These are phyloP conservation scores for Polietes domitor DNA, from an alignment of 2,888 invertebrate genomes.

Conservation along the genomic window DNA sequence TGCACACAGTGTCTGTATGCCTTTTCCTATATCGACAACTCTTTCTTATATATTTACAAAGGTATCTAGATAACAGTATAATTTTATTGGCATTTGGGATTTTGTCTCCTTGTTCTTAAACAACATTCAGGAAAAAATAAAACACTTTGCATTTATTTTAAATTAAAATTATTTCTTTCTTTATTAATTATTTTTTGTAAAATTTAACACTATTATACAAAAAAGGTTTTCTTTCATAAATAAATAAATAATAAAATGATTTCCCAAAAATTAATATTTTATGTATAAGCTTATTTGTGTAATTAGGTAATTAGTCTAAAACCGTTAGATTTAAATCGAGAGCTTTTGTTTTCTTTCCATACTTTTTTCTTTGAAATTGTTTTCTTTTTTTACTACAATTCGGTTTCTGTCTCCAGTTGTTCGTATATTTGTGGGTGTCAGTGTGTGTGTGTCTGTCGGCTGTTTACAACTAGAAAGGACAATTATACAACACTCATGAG, in stretches of 20 bases:
- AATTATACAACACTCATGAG: conserved; percentile 60
- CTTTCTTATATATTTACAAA: no score
- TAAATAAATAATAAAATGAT: conserved; percentile 16
- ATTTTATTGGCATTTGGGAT: no score
- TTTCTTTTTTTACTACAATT: conserved; percentile 25
- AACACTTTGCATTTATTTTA: not conserved
- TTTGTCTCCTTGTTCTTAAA: no score
- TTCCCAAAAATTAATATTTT: conserved; percentile 15
- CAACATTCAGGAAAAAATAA: no score
- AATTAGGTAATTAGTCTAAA: conserved; percentile 55
- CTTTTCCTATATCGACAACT: no score
- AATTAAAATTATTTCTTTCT: conserved; percentile 35
- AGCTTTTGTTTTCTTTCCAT: not conserved
- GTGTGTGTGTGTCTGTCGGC: not conserved
- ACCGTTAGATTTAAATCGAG: conserved; percentile 52
- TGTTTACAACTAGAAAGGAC: conserved; percentile 31
- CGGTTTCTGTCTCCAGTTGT: not conserved
- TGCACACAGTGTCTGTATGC: no score
- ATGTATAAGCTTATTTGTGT: conserved; percentile 34
- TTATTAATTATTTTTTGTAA: conserved; percentile 36
- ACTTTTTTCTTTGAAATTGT: not conserved
- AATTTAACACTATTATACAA: conserved; percentile 50
- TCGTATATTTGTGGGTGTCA: not conserved
- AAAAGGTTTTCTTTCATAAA: conserved; percentile 1
- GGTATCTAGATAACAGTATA: no score